Percentiles rank a stretch among this genome's conserved stretches.
phyloP scores from a whole-genome alignment of 2,797 vertebrate species.

The Spinus pinus region DNA sequence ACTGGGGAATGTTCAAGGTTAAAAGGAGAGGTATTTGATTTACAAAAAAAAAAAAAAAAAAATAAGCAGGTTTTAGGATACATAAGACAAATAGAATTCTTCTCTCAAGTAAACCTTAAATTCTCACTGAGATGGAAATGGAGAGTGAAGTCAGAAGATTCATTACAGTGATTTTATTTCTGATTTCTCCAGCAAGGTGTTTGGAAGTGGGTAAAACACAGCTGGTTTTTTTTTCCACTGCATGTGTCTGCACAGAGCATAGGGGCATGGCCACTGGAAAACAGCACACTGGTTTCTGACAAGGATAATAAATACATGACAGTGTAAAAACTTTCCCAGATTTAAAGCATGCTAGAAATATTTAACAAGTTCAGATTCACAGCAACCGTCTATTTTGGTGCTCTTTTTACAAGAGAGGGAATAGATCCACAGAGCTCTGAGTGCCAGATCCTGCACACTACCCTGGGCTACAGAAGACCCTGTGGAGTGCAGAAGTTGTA shows the following conservation, averaged over 20 bases:
- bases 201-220: neutral
- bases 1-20: conserved; percentile 19
- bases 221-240: neutral
- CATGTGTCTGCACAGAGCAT: neutral
- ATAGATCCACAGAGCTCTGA: neutral
- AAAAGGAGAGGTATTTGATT: conserved; percentile 48
- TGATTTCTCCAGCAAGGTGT: neutral
- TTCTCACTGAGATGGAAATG: neutral
- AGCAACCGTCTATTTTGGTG: neutral
- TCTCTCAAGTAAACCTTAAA: conserved; percentile 26
- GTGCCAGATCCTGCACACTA: accelerated
- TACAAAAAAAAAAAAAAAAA: conserved; percentile 67
- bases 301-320: conserved; percentile 7
- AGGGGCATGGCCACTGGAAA: neutral
- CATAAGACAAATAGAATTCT: neutral
- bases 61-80: conserved; percentile 49
- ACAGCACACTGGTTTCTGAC: neutral
- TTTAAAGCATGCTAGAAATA: neutral
- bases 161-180: neutral
- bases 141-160: neutral
- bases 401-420: neutral
- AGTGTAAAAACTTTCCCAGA: neutral
- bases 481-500: neutral
- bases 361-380: neutral
- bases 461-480: neutral